These are phyloP conservation scores for Formica exsecta DNA, from an alignment of 1,140 invertebrate genomes.

Conservation along the genomic window DNA sequence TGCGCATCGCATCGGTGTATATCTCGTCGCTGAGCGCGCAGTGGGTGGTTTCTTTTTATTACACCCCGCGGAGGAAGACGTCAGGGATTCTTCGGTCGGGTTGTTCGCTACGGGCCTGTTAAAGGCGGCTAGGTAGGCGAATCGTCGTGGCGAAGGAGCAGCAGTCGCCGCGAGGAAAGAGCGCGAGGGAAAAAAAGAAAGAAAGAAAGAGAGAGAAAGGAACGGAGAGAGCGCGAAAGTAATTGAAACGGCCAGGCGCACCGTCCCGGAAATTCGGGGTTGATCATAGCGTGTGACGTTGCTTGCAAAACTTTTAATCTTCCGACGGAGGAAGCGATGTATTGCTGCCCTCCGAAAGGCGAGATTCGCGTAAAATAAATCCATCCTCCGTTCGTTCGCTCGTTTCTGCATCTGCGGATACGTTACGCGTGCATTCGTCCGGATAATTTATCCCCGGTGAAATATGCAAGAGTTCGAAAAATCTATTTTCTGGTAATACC, in stretches of 20 bases:
- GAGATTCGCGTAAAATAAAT: slow-evolving; percentile 50
- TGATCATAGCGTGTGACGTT: slow-evolving; percentile 52
- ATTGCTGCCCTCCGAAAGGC: slow-evolving; percentile 23
- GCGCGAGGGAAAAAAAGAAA: not conserved
- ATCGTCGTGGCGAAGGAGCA: slow-evolving; percentile 7
- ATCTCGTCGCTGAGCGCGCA: slow-evolving; percentile 51
- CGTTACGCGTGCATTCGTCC: slow-evolving; percentile 24
- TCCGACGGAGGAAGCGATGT: slow-evolving; percentile 40
- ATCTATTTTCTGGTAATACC: slow-evolving; percentile 41
- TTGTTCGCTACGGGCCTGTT: slow-evolving; percentile 47
- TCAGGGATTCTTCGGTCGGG: slow-evolving; percentile 63
- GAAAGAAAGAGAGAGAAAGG: not conserved
- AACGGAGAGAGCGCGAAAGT: not conserved
- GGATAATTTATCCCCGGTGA: slow-evolving; percentile 41
- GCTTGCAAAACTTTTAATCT: slow-evolving; percentile 56
- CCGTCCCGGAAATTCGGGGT: slow-evolving; percentile 54
- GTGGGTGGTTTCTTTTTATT: slow-evolving; percentile 72
- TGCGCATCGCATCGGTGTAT: not conserved
- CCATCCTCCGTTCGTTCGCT: slow-evolving; percentile 22
- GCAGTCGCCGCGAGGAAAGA: slow-evolving; percentile 4
- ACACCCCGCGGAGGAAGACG: slow-evolving; percentile 68
- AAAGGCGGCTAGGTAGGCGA: slow-evolving; percentile 44
- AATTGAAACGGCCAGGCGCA: slow-evolving; percentile 50
- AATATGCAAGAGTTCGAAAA: slow-evolving; percentile 17
- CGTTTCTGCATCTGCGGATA: slow-evolving; percentile 28